Base-by-base conservation (phyloP, 2,797 vertebrate species). In the Chiloscyllium punctatum region DNA sequence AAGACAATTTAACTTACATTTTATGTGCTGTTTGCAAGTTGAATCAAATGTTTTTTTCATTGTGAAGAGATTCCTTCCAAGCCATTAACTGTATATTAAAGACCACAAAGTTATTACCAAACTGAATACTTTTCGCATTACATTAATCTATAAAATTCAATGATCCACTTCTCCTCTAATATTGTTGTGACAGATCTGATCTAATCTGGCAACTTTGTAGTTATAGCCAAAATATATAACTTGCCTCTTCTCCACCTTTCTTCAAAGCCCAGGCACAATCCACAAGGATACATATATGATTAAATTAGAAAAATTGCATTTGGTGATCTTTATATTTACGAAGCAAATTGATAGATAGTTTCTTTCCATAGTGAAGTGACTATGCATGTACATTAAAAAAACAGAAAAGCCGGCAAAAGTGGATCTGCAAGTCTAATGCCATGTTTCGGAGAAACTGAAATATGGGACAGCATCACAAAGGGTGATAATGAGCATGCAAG, bases 341-440 rank as follows among this genome's bases (percentile, higher is more conserved):
- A 8, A 23, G 42, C 5, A 84, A 69, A 53, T 68, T n/a, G 42
- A 92, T 69, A 92, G 37, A 42, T 23, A 42, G 90, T 18, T 48
- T 25, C 25, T 68, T 62, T 92, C 68, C n/a, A 6, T 7, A 92
- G 66, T 68, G 2, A 68, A n/a, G 5, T 42, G n/a, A 11, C n/a
- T 42, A 23, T 91, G 42, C 23, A 92, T 11, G n/a, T 69, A 68
- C 37, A 69, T 92, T 4, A 68, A 69, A 88, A 68, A 62, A 68
- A 92, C 62, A 92, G 90, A 92, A 92, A 84, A 92, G 68, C 66
- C 42, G n/a, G 21, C 90, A 25, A 92, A 68, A 30, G 37, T 62
- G 21, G 21, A 92, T 92, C 68, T 92, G 90, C 90, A 92, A 92
- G 90, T 69, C 62, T 92, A 92, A 92, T 92, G n/a, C 18, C 90